phyloP scores from a whole-genome alignment of 2,888 invertebrate genomes.

The Gortyna flavago region DNA sequence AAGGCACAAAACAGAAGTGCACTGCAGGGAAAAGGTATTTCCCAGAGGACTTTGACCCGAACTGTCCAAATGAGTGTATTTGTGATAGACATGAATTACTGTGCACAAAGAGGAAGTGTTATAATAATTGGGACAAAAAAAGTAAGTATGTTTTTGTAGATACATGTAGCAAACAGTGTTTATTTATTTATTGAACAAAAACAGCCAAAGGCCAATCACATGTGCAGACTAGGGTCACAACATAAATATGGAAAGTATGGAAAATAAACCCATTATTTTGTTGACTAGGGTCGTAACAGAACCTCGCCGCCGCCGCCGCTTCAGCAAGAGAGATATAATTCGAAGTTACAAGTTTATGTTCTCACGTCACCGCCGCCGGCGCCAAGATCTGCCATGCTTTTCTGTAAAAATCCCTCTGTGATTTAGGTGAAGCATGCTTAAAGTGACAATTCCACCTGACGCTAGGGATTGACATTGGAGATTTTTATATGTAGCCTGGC shows the following conservation, averaged over 20 bases:
- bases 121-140: neutral
- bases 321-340: too few relatives aligned
- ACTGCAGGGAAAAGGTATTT: slow-evolving; percentile 5
- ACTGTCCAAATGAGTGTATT: slow-evolving; percentile 40
- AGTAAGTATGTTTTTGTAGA: slow-evolving; percentile 4
- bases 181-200: neutral
- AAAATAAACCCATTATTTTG: too few relatives aligned
- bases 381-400: too few relatives aligned
- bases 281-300: neutral
- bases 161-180: neutral
- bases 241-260: too few relatives aligned
- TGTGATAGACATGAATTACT: slow-evolving; percentile 41
- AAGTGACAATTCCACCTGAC: too few relatives aligned
- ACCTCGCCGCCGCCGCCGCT: neutral
- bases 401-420: too few relatives aligned
- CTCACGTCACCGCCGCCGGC: too few relatives aligned
- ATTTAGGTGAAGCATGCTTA: too few relatives aligned
- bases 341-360: too few relatives aligned
- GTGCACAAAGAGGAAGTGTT: slow-evolving; percentile 36
- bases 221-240: neutral
- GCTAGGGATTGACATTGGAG: too few relatives aligned
- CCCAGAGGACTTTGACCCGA: slow-evolving; percentile 15
- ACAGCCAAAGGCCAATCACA: neutral
- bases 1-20: slow-evolving; percentile 3
- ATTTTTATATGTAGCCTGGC: too few relatives aligned